Conservation (phyloP, 2,888 invertebrate species). For the Ophioninae sp. region DNA sequence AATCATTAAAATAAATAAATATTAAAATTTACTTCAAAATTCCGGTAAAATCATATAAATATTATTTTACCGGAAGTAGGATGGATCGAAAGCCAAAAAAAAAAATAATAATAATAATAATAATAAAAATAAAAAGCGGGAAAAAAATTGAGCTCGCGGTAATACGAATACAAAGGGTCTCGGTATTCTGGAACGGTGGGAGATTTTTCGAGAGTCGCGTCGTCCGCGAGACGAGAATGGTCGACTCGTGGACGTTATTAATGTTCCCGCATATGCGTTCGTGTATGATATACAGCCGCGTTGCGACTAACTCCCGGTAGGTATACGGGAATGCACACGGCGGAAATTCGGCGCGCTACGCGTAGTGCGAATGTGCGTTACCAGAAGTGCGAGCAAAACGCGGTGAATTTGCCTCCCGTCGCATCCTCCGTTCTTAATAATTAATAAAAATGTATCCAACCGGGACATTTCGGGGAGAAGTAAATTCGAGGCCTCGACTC, state of each 20-base stretch:
- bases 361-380: neutral
- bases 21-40: too few species aligned
- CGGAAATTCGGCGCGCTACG: constrained; percentile 45
- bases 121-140: too few species aligned
- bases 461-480: constrained; percentile 62
- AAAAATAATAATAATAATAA: too few species aligned
- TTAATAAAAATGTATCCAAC: constrained; percentile 80
- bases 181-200: constrained; percentile 22
- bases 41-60: neutral
- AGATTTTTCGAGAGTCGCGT: constrained; percentile 16
- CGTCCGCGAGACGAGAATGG: constrained; percentile 63
- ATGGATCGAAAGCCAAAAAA: constrained; percentile 39
- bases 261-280: constrained; percentile 70
- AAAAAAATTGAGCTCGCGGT: constrained; percentile 28
- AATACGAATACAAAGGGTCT: constrained; percentile 53
- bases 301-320: constrained; percentile 46
- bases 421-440: constrained; percentile 78
- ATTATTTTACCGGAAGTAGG: constrained; percentile 47
- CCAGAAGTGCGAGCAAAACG: constrained; percentile 28
- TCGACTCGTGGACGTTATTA: constrained; percentile 77
- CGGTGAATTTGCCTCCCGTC: constrained; percentile 46
- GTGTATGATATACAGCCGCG: constrained; percentile 54
- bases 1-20: too few species aligned
- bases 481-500: neutral
- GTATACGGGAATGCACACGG: constrained; percentile 23